phyloP scores from a whole-genome alignment of 2,888 invertebrate species.

The Drosophila colorata region DNA sequence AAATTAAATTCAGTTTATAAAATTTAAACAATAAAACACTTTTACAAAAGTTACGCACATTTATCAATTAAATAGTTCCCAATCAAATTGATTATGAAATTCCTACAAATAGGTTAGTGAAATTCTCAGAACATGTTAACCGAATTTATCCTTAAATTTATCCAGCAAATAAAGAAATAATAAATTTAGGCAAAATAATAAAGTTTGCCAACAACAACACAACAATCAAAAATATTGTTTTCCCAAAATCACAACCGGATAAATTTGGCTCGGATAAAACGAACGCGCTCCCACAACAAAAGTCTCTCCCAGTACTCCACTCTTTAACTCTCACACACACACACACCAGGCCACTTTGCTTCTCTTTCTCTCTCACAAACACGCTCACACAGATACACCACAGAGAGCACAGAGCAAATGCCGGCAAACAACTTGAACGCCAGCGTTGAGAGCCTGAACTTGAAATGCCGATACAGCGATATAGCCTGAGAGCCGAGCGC shows the following conservation, averaged over 20 bases:
- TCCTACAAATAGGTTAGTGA: neutral
- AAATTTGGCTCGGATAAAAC: slow-evolving; percentile 54
- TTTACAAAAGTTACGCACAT: neutral
- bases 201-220: neutral
- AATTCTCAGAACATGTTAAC: no score
- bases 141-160: neutral
- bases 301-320: slow-evolving; percentile 20
- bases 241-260: slow-evolving; percentile 48
- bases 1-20: no score
- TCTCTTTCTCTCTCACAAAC: slow-evolving; percentile 23
- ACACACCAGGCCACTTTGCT: neutral
- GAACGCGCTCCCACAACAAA: slow-evolving; percentile 41
- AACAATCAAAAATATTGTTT: slow-evolving; percentile 18
- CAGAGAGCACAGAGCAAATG: slow-evolving; percentile 50
- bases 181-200: neutral
- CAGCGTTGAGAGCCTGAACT: slow-evolving; percentile 63
- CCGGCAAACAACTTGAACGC: slow-evolving; percentile 73
- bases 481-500: slow-evolving; percentile 31
- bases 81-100: neutral
- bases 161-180: neutral
- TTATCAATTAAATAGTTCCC: neutral
- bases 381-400: slow-evolving; percentile 15
- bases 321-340: slow-evolving; percentile 19
- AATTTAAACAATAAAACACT: neutral
- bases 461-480: slow-evolving; percentile 79